phyloP scores from a whole-genome alignment of 2,888 invertebrate species.

The Monoplex corrugatus region DNA sequence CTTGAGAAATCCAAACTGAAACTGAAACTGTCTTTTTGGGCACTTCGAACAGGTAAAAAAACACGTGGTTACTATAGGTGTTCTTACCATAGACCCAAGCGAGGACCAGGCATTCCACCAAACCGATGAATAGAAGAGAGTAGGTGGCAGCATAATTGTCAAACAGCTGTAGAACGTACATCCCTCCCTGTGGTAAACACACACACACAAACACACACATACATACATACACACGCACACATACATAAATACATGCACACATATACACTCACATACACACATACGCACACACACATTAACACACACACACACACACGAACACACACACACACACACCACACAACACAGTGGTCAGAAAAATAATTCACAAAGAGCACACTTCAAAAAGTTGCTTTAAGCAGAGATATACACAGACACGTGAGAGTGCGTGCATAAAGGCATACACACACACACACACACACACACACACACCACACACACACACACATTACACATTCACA shows the following conservation, averaged over 20 bases:
- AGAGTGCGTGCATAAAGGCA: too few relatives aligned
- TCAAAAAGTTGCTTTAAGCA: too few relatives aligned
- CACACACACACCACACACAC: not conserved
- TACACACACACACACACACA: conserved; percentile 18
- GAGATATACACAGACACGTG: not conserved
- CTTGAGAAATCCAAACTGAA: too few relatives aligned
- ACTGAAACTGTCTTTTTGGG: too few relatives aligned
- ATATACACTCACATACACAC: too few relatives aligned
- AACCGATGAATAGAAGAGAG: conserved; percentile 83
- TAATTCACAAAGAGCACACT: not conserved
- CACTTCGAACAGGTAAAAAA: too few relatives aligned
- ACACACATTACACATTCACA: not conserved
- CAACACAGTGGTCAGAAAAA: not conserved
- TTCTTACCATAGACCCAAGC: conserved; percentile 83
- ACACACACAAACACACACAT: conserved; percentile 45
- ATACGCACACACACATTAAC: too few relatives aligned
- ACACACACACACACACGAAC: too few relatives aligned
- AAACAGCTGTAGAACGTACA: conserved; percentile 83
- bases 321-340: not conserved
- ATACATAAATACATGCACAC: not conserved
- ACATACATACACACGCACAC: not conserved
- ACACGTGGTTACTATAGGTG: not conserved
- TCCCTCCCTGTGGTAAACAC: conserved; percentile 81
- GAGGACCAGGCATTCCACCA: conserved; percentile 84
- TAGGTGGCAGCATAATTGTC: conserved; percentile 84